Evolutionary conservation across 1,140 invertebrate genomes (phyloP), one percentile per base, ranked within the genome.

Genomic region (Drosophila murphyi): DNA sequence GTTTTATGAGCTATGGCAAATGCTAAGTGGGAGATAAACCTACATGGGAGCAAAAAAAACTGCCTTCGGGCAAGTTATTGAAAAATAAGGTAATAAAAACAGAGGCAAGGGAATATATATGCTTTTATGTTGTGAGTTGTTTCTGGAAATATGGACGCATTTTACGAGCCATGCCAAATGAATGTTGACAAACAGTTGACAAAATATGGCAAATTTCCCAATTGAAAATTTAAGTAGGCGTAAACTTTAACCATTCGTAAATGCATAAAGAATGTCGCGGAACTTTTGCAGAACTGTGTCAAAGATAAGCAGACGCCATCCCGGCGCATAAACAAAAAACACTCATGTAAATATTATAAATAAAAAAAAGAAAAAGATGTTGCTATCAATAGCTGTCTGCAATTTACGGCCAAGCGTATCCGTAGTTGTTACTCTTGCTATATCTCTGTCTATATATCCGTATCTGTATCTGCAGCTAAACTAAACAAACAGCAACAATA

Each of bases 391-490:
- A 43, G 72, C 47, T 29, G 35, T 76, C 48, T 68, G 65, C 72
- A 68, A 87, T 88, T 87, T 87, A 88, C 71, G 45, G 54, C 55
- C 63, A 52, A 37, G 51, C 39, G 20, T 69, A 82, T 78, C 71
- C 74, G 76, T 55, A 67, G 41, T 37, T 52, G 12, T 41, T 47
- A 55, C 68, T 59, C 41, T 81, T 69, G 56, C 52, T 52, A 63
- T 59, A 79, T 72, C 80, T 71, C 10, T 52, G 64, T 71, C 43
- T 78, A 68, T 65, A 29, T 39, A 55, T 55, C 34, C 12, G 37
- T 56, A 72, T 61, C 48, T 68, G 55, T 70, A 72, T 55, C 70
- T 79, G 68, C 61, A 86, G 54, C 52, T 71, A 60, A 65, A 28
- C 83, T 74, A 83, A 87, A 82, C 76, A 80, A 87, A 71, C 29